Evolutionary conservation across 1,140 invertebrate genomes (phyloP).

Genomic region (Oryzaephilus surinamensis): DNA sequence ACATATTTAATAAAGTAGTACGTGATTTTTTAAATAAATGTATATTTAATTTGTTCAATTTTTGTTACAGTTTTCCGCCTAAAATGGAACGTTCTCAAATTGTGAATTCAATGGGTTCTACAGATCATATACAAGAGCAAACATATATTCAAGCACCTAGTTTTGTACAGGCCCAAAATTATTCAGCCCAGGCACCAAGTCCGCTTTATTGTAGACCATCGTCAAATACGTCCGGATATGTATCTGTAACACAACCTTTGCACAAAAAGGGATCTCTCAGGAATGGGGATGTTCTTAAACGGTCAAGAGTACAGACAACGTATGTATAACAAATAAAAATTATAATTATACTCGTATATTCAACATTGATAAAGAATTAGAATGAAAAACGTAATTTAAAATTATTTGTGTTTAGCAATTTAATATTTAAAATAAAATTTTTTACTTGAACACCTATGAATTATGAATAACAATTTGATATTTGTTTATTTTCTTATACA

Average conservation of each 20-base stretch:
- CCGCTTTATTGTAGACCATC: slow-evolving; percentile 37
- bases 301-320: slow-evolving; percentile 55
- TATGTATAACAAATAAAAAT: too few species aligned
- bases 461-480: not conserved
- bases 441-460: too few species aligned
- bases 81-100: slow-evolving; percentile 44
- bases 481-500: slow-evolving; percentile 25
- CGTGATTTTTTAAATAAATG: not conserved
- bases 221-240: slow-evolving; percentile 40
- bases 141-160: slow-evolving; percentile 35
- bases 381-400: slow-evolving; percentile 2
- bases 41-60: slow-evolving; percentile 6
- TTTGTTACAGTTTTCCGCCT: slow-evolving; percentile 43
- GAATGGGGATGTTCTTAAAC: slow-evolving; percentile 58
- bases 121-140: slow-evolving; percentile 32
- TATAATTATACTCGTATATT: too few species aligned
- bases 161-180: slow-evolving; percentile 46
- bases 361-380: not conserved
- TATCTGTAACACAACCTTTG: slow-evolving; percentile 40
- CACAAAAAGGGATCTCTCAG: slow-evolving; percentile 56
- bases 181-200: slow-evolving; percentile 37
- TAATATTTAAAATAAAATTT: too few species aligned
- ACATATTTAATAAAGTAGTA: slow-evolving; percentile 3
- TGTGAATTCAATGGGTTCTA: slow-evolving; percentile 25
- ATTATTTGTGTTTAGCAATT: too few species aligned